Percentiles rank a stretch among this genome's conserved stretches.
phyloP scores from a whole-genome alignment of 2,113 vertebrate species.

The Ifrita kowaldi region DNA sequence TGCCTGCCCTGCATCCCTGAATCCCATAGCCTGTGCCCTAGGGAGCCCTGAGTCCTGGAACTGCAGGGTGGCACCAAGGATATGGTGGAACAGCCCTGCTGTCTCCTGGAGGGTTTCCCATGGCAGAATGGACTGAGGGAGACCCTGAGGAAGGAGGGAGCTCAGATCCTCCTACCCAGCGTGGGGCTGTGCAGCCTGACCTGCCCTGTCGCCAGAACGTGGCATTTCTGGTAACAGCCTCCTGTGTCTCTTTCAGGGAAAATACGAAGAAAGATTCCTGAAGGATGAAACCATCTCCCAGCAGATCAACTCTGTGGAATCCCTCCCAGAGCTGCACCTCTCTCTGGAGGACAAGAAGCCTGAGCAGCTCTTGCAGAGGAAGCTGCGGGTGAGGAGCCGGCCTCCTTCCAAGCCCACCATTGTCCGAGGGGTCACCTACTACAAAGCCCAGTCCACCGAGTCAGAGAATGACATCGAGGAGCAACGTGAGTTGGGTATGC shows the following conservation, averaged over 20 bases:
- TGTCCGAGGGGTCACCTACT: conserved; percentile 90
- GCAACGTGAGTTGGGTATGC: conserved; percentile 76
- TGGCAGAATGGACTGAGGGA: neutral
- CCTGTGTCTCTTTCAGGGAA: conserved; percentile 62
- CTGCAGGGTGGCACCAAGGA: neutral
- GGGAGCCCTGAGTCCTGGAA: rapidly evolving
- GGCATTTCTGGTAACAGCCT: neutral
- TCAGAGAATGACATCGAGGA: conserved; percentile 85
- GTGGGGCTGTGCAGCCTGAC: neutral
- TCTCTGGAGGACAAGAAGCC: conserved; percentile 33
- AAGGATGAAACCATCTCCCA: conserved; percentile 70
- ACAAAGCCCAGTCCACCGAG: conserved; percentile 87
- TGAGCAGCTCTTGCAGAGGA: conserved; percentile 58
- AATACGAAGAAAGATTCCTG: conserved; percentile 81
- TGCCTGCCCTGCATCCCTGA: neutral
- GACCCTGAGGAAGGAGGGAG: neutral
- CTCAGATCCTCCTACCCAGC: neutral
- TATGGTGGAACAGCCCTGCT: neutral
- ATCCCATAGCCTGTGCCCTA: neutral
- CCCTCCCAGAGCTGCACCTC: conserved; percentile 43
- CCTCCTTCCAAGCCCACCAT: conserved; percentile 79
- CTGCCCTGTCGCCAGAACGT: rapidly evolving
- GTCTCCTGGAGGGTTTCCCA: neutral
- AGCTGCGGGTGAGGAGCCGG: conserved; percentile 60
- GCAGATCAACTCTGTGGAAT: conserved; percentile 65